Conservation (phyloP, 2,113 vertebrate species). For the Osmerus eperlanus region DNA sequence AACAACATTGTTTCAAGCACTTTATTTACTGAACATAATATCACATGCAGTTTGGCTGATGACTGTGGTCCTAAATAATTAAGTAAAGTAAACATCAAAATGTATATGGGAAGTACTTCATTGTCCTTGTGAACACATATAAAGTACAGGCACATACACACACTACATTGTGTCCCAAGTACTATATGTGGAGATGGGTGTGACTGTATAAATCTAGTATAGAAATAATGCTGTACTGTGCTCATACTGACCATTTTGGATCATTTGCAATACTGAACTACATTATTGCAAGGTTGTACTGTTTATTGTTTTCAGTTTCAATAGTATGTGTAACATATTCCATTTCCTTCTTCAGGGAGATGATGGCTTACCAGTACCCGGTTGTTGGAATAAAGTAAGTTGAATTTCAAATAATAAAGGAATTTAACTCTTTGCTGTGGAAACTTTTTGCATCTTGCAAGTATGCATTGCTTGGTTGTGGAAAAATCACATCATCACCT, state of each 20-base stretch:
- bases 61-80: no score
- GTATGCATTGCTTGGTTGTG: neutral
- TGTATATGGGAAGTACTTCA: no score
- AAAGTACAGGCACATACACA: neutral
- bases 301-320: neutral
- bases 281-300: neutral
- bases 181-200: no score
- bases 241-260: no score
- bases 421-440: neutral
- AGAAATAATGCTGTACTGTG: no score
- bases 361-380: constrained; percentile 75
- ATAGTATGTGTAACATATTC: neutral
- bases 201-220: no score
- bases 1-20: no score
- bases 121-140: no score
- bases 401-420: neutral
- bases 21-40: no score
- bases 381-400: constrained; percentile 81
- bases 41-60: no score
- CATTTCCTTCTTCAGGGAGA: constrained; percentile 62
- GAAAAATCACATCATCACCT: neutral
- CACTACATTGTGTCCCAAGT: neutral
- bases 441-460: constrained; percentile 4
- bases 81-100: no score
- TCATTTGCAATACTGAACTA: neutral